phyloP scores from a whole-genome alignment of 2,888 invertebrate species.

The Venusia cambrica region DNA sequence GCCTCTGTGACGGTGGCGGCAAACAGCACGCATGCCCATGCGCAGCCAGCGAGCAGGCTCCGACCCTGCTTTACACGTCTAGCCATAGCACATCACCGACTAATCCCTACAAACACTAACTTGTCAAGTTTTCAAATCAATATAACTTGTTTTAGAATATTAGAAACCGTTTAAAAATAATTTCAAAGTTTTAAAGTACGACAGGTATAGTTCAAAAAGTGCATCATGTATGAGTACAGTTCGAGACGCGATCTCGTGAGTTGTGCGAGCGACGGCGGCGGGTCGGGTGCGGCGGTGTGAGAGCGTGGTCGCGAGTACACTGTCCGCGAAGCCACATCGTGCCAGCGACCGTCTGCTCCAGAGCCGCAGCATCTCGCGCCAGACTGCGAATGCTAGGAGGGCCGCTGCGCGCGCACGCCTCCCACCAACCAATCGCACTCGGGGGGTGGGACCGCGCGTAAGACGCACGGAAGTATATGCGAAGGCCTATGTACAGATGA shows the following conservation, averaged over 20 bases:
- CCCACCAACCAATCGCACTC: constrained; percentile 61
- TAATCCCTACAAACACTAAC: constrained; percentile 34
- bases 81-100: constrained; percentile 77
- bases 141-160: constrained; percentile 3
- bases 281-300: constrained; percentile 36
- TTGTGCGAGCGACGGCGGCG: constrained; percentile 10
- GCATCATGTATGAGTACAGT: constrained; percentile 8
- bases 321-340: constrained; percentile 63
- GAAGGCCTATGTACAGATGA: constrained; percentile 80
- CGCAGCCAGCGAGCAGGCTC: constrained; percentile 54
- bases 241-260: constrained; percentile 8
- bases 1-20: constrained; percentile 48
- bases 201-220: constrained; percentile 12
- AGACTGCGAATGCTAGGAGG: constrained; percentile 64
- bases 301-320: constrained; percentile 64
- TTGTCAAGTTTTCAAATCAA: constrained; percentile 29
- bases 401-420: constrained; percentile 72
- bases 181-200: constrained; percentile 5
- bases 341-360: constrained; percentile 67
- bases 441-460: constrained; percentile 75
- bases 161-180: constrained; percentile 8
- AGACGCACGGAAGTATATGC: constrained; percentile 81
- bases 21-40: constrained; percentile 69
- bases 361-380: constrained; percentile 63
- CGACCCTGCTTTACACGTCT: constrained; percentile 43